Evolutionary conservation across 2,888 invertebrate species (phyloP).

Genomic region (Polia nebulosa): DNA sequence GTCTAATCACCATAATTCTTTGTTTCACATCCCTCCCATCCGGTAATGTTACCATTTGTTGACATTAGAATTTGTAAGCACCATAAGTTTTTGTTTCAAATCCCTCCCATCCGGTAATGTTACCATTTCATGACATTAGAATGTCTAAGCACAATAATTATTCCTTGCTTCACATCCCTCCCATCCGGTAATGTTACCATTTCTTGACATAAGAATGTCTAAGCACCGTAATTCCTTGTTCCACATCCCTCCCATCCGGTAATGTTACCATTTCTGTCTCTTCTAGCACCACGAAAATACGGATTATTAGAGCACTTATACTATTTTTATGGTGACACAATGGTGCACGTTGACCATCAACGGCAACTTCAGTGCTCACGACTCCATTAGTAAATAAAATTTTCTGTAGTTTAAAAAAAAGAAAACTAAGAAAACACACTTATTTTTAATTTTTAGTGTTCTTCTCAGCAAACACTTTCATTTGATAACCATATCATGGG

Average conservation of each 20-base stretch:
- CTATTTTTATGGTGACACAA: slow-evolving; percentile 4
- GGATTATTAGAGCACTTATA: neutral
- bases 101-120: too few species aligned
- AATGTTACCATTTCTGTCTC: neutral
- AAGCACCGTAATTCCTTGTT: neutral
- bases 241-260: neutral
- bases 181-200: too few species aligned
- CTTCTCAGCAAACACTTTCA: too few species aligned
- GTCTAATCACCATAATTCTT: neutral
- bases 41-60: too few species aligned
- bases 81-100: neutral
- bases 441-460: too few species aligned
- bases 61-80: neutral
- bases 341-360: slow-evolving; percentile 6
- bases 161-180: slow-evolving; percentile 5
- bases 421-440: too few species aligned
- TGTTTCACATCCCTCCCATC: slow-evolving; percentile 10
- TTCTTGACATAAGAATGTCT: neutral
- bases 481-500: too few species aligned
- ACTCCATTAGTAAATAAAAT: slow-evolving; percentile 8
- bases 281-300: neutral
- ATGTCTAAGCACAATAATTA: neutral
- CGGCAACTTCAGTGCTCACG: neutral
- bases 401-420: too few species aligned
- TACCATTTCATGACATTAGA: neutral